Evolutionary conservation across 1,140 invertebrate species (phyloP), one percentile per base, ranked within the genome.

Genomic region (Antheraea mylitta): DNA sequence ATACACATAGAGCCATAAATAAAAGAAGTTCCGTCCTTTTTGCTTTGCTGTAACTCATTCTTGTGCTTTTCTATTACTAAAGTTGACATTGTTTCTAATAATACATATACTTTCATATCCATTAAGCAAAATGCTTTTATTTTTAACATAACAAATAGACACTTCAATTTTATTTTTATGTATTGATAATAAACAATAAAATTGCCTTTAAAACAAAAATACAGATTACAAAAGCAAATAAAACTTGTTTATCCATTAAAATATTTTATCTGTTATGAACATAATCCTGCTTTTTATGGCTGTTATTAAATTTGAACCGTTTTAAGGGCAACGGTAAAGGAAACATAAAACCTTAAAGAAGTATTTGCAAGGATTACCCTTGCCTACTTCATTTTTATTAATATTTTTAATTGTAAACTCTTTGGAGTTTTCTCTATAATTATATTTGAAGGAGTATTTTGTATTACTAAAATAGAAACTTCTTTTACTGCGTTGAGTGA

Each of bases 261-360:
- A 87, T 90, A 89, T 88, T 90, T 88, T 90, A 90, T 90, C 83
- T 89, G 83, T 88, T 90, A 90, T 90, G 88, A 90, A 90, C 88
- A 90, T 89, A 90, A 90, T 90, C 87, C 85, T 36, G 45, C 66
- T 71, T 85, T 90, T 90, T 88, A 86, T 79, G 74, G 76, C 75
- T 75, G 77, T 78, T 89, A 77, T 89, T 90, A 87, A 88, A 88
- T 85, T 89, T 86, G 82, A 37, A 68, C 45, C 18, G 37, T 86
- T 86, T 87, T 82, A 83, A 82, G 78, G 81, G 79, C 70, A 87
- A 81, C 80, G 78, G 85, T 87, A 85, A 87, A 87, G 82, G 84
- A 75, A 79, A 74, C 74, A 85, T 89, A 82, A 53, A 90, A 85
- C 77, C 67, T 75, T 77, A 80, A 78, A 66, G 66, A 74, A 75